Evolutionary conservation across 2,113 vertebrate species (phyloP).

Genomic region (Xiphophorus hellerii): DNA sequence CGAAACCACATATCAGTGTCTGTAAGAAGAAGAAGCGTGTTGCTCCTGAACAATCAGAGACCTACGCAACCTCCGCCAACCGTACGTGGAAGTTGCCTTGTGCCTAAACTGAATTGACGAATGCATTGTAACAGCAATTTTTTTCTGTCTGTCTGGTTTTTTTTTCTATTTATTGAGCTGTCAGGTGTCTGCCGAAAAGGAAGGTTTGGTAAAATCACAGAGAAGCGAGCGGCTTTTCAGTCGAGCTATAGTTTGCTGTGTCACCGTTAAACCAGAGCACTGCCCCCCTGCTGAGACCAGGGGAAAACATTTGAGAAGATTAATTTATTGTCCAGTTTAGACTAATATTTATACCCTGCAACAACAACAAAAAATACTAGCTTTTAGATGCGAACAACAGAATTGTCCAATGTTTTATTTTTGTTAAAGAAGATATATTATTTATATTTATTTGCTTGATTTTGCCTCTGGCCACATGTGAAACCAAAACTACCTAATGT

Average conservation of each 20-base stretch:
- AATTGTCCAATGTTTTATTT: conserved; percentile 22
- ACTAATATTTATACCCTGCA: conserved; percentile 57
- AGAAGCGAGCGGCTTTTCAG: conserved; percentile 86
- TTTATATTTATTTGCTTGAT: conserved; percentile 78
- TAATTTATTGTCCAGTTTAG: conserved; percentile 73
- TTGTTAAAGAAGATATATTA: conserved; percentile 65
- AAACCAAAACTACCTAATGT: conserved; percentile 74
- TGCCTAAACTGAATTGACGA: conserved; percentile 99
- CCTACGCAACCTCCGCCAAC: conserved; percentile 89
- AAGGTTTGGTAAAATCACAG: conserved; percentile 86
- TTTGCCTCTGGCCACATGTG: conserved; percentile 58
- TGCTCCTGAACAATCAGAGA: conserved; percentile 99
- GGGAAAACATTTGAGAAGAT: conserved; percentile 50
- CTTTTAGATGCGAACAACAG: conserved; percentile 44
- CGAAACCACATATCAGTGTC: conserved; percentile 84
- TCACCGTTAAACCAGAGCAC: conserved; percentile 52
- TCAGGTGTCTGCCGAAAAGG: conserved; percentile 95
- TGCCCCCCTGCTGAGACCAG: conserved; percentile 41
- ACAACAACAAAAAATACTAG: conserved; percentile 24
- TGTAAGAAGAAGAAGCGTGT: conserved; percentile 83
- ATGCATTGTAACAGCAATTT: conserved; percentile 98
- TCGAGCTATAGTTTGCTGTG: conserved; percentile 82
- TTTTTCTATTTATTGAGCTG: conserved; percentile 95
- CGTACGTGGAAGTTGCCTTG: conserved; percentile 93
- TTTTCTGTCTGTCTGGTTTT: conserved; percentile 67